Evolutionary conservation across 2,113 vertebrate genomes (phyloP), one percentile per base, ranked within the genome.

Genomic region (Accipiter cooperii): DNA sequence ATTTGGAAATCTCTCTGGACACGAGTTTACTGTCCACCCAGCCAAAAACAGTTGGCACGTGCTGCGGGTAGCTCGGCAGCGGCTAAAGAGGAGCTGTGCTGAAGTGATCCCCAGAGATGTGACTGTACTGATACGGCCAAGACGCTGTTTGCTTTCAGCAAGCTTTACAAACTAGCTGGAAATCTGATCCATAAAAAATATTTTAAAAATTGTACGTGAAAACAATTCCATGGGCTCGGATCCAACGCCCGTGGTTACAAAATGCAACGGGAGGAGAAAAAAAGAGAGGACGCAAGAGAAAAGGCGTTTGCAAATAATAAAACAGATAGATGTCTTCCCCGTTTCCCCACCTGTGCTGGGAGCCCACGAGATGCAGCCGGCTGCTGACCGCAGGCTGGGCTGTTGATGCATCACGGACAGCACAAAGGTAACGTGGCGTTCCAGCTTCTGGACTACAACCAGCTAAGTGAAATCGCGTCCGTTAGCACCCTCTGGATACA

Each of bases 321-420:
- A 79, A 54, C 4, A 7, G 10, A 5, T 10, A 5, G 2, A 0
- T 10, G 2, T 26, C 28, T 64, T 65, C n/a, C 49, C 17, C 28
- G 25, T 57, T 71, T 57, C 74, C 61, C 25, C 13, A 9, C 18
- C 74, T 42, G 28, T 55, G 40, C 57, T 19, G 51, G 11, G 44
- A 73, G 55, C 36, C 57, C 51, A 8, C 7, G 3, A 8, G 33
- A 18, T 34, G 74, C 36, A 42, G 21, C 20, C n/a, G 12, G 20
- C 3, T 52, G 49, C 49, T 58, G 34, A 16, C 22, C 20, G 11
- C 49, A 16, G 87, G 31, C 61, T 21, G 51, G 17, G 10, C 13
- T 12, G 28, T 1, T 18, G 87, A 10, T 19, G 10, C 29, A 3
- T 17, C 33, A 10, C 3, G 15, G 36, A 13, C n/a, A 65, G 46